phyloP scores from a whole-genome alignment of 1,140 invertebrate species.

The Magallana angulata region DNA sequence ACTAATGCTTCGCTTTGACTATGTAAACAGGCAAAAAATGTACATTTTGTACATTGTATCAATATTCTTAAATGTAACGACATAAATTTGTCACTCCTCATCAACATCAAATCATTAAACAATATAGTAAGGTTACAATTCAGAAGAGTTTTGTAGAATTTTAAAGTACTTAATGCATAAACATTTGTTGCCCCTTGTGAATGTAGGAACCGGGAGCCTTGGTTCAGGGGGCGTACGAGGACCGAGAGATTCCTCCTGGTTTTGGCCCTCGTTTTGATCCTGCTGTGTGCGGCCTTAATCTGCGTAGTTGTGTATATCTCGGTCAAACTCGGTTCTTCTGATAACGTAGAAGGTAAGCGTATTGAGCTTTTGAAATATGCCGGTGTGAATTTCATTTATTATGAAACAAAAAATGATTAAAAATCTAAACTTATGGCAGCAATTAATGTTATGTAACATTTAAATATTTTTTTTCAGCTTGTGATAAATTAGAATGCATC shows the following conservation, averaged over 20 bases:
- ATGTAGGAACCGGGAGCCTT: neutral
- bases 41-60: no score
- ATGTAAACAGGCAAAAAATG: no score
- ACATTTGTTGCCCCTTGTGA: neutral
- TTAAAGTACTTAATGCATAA: no score
- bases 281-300: neutral
- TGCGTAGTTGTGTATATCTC: neutral
- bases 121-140: no score
- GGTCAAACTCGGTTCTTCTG: neutral
- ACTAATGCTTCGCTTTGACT: no score
- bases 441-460: neutral
- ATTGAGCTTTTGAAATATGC: no score
- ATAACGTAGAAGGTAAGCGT: neutral
- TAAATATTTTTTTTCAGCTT: neutral
- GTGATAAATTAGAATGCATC: conserved; percentile 28
- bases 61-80: no score
- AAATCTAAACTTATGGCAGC: neutral
- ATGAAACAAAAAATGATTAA: neutral
- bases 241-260: neutral
- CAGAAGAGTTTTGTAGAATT: no score
- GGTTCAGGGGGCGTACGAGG: neutral
- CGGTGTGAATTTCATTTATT: no score
- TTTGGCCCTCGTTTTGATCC: neutral
- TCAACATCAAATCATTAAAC: no score
- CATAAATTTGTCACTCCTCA: no score